These are phyloP conservation scores for Cardiocondyla obscurior DNA, from an alignment of 1,140 invertebrate species.

Conservation along the genomic window DNA sequence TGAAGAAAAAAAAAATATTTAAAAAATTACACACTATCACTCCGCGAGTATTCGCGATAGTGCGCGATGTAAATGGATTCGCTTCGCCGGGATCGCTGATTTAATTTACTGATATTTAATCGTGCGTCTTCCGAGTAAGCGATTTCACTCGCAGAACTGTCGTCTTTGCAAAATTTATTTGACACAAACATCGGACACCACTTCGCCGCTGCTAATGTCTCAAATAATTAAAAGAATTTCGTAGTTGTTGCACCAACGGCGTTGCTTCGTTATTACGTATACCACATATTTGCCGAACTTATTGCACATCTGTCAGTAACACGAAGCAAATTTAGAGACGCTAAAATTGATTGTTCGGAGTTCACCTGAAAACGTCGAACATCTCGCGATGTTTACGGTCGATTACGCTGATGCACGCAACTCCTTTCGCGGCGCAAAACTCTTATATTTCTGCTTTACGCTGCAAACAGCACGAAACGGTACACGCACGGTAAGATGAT, in stretches of 20 bases:
- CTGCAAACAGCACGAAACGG: not conserved
- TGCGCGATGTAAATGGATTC: not conserved
- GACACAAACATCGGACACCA: not conserved
- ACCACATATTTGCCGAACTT: not conserved
- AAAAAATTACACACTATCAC: not conserved
- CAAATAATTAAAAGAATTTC: not conserved
- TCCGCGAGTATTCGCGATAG: not conserved
- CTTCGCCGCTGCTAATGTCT: not conserved
- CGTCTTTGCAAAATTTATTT: constrained; percentile 2
- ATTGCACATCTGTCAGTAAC: not conserved
- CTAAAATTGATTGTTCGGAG: not conserved
- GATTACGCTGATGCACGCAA: not conserved
- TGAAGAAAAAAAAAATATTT: no score
- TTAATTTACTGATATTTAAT: not conserved
- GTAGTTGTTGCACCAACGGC: not conserved
- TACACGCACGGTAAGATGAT: constrained; percentile 5
- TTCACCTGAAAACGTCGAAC: not conserved
- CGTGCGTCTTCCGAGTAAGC: not conserved
- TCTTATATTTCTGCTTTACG: not conserved
- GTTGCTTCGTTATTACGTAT: not conserved
- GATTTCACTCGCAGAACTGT: not conserved
- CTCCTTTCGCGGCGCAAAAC: not conserved
- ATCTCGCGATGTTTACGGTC: not conserved
- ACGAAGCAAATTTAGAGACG: not conserved
- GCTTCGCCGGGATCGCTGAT: not conserved